Conservation (phyloP, 2,888 invertebrate genomes). For the Spicauda simplicius region DNA sequence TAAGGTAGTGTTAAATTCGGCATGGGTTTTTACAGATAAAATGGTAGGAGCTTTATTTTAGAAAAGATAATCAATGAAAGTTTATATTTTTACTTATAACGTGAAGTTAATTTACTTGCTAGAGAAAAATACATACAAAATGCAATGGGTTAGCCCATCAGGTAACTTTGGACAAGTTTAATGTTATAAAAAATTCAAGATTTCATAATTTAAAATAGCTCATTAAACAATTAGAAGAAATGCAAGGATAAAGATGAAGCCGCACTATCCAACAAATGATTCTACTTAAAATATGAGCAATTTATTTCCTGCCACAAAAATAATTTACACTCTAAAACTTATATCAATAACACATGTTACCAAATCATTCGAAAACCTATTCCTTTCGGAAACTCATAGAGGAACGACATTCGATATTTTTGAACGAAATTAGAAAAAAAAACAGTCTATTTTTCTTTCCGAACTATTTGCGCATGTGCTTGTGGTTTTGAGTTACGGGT, state of each 20-base stretch:
- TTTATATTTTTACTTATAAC: too few species aligned
- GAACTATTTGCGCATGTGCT: conserved; percentile 68
- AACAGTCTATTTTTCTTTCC: conserved; percentile 73
- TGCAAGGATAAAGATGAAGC: neutral
- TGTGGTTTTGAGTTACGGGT: conserved; percentile 72
- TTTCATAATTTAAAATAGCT: too few species aligned
- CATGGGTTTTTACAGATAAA: conserved; percentile 1
- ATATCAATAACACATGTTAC: conserved; percentile 73
- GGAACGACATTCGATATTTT: conserved; percentile 75
- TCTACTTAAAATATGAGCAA: neutral
- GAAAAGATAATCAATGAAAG: too few species aligned
- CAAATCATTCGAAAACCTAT: conserved; percentile 61
- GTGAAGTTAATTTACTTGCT: too few species aligned
- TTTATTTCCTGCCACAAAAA: conserved; percentile 9
- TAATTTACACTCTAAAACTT: conserved; percentile 40
- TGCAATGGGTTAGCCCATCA: too few species aligned
- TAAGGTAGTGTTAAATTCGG: conserved; percentile 34
- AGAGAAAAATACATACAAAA: too few species aligned
- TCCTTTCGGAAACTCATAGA: conserved; percentile 48
- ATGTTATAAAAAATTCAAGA: too few species aligned
- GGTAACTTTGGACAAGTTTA: too few species aligned
- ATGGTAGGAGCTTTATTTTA: neutral
- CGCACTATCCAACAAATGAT: neutral
- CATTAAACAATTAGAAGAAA: too few species aligned
- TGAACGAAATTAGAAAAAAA: conserved; percentile 72